These are phyloP conservation scores for Ostrea denselamellosa DNA, from an alignment of 1,140 invertebrate genomes.

Conservation along the genomic window DNA sequence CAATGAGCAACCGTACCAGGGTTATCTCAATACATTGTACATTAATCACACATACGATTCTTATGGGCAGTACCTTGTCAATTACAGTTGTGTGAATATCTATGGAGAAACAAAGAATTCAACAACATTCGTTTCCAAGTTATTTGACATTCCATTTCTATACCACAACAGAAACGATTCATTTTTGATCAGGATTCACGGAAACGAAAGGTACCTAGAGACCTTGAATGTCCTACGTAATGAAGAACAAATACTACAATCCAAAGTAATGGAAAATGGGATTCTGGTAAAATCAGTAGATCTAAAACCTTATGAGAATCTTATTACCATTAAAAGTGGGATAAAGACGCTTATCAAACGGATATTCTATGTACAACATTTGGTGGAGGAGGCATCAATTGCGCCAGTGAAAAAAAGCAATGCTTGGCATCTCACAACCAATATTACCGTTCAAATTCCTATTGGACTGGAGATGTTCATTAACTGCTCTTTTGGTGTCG, in stretches of 20 bases:
- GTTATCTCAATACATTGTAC: background rate
- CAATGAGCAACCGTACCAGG: background rate
- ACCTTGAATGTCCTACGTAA: slow-evolving; percentile 40
- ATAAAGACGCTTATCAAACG: slow-evolving; percentile 52
- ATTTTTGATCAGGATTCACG: slow-evolving; percentile 31
- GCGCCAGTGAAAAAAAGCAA: slow-evolving; percentile 51
- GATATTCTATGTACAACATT: slow-evolving; percentile 61
- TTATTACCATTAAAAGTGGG: slow-evolving; percentile 54
- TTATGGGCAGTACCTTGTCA: slow-evolving; percentile 40
- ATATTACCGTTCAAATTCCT: slow-evolving; percentile 64
- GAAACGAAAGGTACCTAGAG: slow-evolving; percentile 36
- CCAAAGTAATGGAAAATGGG: background rate
- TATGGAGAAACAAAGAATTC: slow-evolving; percentile 29
- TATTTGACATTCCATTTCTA: slow-evolving; percentile 49
- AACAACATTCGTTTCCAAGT: slow-evolving; percentile 44
- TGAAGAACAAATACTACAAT: background rate
- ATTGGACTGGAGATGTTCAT: slow-evolving; percentile 67
- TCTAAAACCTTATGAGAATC: slow-evolving; percentile 60
- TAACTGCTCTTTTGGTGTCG: slow-evolving; percentile 68
- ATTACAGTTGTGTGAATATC: slow-evolving; percentile 41
- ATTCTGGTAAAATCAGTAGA: slow-evolving; percentile 5
- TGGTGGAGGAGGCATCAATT: slow-evolving; percentile 56
- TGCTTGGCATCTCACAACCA: slow-evolving; percentile 66
- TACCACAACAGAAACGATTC: slow-evolving; percentile 31
- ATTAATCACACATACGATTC: slow-evolving; percentile 5